Evolutionary conservation across 2,797 vertebrate species (phyloP), one percentile per base, ranked within the genome.

Genomic region (Macropus fuliginosus): DNA sequence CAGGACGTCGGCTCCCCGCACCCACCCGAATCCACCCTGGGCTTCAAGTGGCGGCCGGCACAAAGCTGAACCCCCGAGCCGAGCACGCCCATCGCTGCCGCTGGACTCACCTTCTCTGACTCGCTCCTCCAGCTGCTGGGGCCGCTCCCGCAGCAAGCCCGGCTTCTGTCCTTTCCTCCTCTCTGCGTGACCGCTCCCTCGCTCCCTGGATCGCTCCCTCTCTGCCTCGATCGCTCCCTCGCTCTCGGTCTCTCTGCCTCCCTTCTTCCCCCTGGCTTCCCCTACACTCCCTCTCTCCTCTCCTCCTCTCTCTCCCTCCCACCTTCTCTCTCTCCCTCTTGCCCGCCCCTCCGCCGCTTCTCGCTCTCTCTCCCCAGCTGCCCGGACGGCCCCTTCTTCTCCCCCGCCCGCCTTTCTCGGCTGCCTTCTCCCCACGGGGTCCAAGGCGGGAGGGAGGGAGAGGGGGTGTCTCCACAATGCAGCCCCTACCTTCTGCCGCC

Each of bases 121-220:
- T 29, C 24, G 29, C 29, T 31, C 12, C 13, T 46, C 29, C 62
- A 4, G 5, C 54, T 5, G 91, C 55, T 56, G 54, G 55, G 13
- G 54, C 34, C 54, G 91, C 93, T 92, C 97, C 62, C 31, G 94
- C 96, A 54, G 93, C 95, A 91, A 40, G 50, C 91, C 74, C 91
- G 40, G 92, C 93, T 95, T n/a, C 95, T 95, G 92, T 93, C 93
- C 62, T 91, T 90, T n/a, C 94, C 74, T 52, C 52, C 52, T 52
- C 52, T 52, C 52, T 0, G 52, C 52, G 52, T 6, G 52, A 52
- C 6, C 52, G 52, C 52, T 6, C 91, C 93, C 96, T 93, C 54
- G 34, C 55, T 28, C 56, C 93, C 50, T n/a, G 34, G 57, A 46
- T 21, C 92, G 59, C 90, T 52, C 96, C 92, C 29, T 93, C 52